Base-by-base conservation (phyloP, 2,888 invertebrate species). In the Phyto melanocephala region DNA sequence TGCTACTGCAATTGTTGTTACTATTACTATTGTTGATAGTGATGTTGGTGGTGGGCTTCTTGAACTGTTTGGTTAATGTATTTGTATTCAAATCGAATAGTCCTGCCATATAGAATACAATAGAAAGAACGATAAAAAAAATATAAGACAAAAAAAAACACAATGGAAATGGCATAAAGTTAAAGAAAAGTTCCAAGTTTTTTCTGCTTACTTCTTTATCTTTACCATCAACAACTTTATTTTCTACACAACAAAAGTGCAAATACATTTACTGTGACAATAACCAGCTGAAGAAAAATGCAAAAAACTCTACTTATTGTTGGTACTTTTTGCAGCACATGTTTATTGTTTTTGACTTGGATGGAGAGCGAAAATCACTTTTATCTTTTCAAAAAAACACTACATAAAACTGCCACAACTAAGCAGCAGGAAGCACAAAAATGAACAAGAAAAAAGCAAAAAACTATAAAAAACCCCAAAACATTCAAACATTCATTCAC, bases 51-150 rank as follows among this genome's bases (percentile, higher is more conserved):
- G 75, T 63, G 74, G 81, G 71, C 17, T 78, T 65, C 71, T 65
- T 65, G 65, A 71, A 58, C 68, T 84, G 78, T 77, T 80, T 74
- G 28, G 45, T 65, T 20, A 62, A 76, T 86, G 85, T 68, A 81
- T 81, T 63, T 74, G 24, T 47, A 85, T 87, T 88, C 85, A 86
- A 87, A 86, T 89, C 88, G 87, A 88, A 89, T 87, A 87, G 88
- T 88, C 88, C 88, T 89, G 89, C 88, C 87, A 65, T 68, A 74
- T 74, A 63, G 22, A 74, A 67, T 60, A 52, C 60, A 79, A 80
- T 42, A 40, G 24, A 63, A 63, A 88, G 85, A 86, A 86, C 85
- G 84, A 85, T 84, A 85, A 35, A 15, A 47, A 52, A 60, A 54
- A 70, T n/a, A 33, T 11, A 65, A 37, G 42, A 58, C 80, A 17